Percentiles rank a stretch among this genome's conserved stretches.
Conservation (phyloP, 1,140 invertebrate species). For the Bombyx mori region ASM3026992v2 NC_085115.1:10427501-10428000, state of each 20-base stretch:
- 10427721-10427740: slow-evolving; percentile 27
- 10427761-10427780: slow-evolving; percentile 25
- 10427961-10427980: slow-evolving; percentile 31
- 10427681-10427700: slow-evolving; percentile 30
- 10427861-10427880: slow-evolving; percentile 39
- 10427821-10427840: slow-evolving; percentile 34
- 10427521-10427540: slow-evolving; percentile 1
- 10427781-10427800: slow-evolving; percentile 23
- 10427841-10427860: slow-evolving; percentile 45
- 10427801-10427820: slow-evolving; percentile 19
- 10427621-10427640: slow-evolving; percentile 22
- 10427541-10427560: slow-evolving; percentile 2
- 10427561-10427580: slow-evolving; percentile 5
- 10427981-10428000: slow-evolving; percentile 12
- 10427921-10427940: slow-evolving; percentile 18
- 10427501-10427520: slow-evolving; percentile 24
- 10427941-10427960: slow-evolving; percentile 32
- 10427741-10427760: slow-evolving; percentile 29
- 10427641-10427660: slow-evolving; percentile 22
- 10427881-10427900: slow-evolving; percentile 42
- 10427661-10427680: slow-evolving; percentile 36
- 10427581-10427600: neutral
- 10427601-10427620: slow-evolving; percentile 6
- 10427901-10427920: slow-evolving; percentile 39
- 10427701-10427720: slow-evolving; percentile 19